A percentile compares a stretch with the other conserved stretches of the same genome.
Evolutionary conservation across 2,797 vertebrate genomes (phyloP).

Genomic region (Rhinichthys osculus): DNA sequence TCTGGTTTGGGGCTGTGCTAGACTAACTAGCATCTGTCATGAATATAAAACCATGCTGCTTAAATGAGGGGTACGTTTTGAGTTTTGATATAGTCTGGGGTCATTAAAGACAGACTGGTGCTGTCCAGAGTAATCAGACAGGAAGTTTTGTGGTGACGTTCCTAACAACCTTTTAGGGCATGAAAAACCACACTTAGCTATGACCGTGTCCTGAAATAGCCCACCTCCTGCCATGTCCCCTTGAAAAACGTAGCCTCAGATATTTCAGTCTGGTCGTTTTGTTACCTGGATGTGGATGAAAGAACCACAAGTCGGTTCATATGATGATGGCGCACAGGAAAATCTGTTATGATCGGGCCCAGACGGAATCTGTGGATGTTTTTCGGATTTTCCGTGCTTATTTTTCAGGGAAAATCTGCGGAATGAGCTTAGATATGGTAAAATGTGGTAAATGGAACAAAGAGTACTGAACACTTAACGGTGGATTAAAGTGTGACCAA

Average conservation of each 20-base stretch:
- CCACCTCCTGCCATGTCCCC: conserved; percentile 35
- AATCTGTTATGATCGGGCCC: conserved; percentile 23
- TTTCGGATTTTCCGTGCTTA: neutral
- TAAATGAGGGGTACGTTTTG: conserved; percentile 63
- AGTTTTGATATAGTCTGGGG: conserved; percentile 60
- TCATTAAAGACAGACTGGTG: conserved; percentile 57
- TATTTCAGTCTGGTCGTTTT: conserved; percentile 53
- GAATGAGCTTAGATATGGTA: conserved; percentile 20
- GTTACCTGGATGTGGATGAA: conserved; percentile 42
- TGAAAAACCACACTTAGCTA: conserved; percentile 47
- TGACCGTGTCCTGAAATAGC: conserved; percentile 30
- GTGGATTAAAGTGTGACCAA: neutral
- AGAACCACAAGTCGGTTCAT: conserved; percentile 50
- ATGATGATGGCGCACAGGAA: conserved; percentile 42
- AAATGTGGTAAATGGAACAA: conserved; percentile 12
- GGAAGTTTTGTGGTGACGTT: conserved; percentile 58
- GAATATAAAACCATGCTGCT: conserved; percentile 65
- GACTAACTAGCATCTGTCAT: conserved; percentile 68
- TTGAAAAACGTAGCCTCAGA: conserved; percentile 33
- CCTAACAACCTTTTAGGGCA: conserved; percentile 44
- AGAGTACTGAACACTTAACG: neutral
- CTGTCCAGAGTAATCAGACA: conserved; percentile 51
- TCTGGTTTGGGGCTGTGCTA: conserved; percentile 54
- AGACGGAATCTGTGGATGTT: conserved; percentile 13
- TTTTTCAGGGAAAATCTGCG: neutral